A percentile compares a stretch with the other conserved stretches of the same genome.
phyloP scores from a whole-genome alignment of 1,140 invertebrate genomes.

The Chironomus tepperi region DNA sequence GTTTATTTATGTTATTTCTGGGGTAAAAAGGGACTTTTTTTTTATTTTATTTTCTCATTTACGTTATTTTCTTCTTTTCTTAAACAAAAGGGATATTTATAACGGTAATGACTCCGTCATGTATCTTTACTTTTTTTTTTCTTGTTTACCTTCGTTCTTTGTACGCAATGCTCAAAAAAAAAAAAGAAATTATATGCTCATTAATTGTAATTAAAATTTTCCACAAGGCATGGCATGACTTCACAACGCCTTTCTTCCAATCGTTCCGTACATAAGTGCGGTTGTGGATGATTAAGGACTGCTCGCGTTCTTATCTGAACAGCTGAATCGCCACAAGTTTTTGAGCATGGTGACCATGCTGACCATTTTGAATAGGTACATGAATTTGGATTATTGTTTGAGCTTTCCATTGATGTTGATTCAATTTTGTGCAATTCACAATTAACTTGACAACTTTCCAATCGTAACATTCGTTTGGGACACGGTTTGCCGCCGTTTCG shows the following conservation, averaged over 20 bases:
- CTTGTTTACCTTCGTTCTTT: too few relatives aligned
- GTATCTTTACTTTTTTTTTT: too few relatives aligned
- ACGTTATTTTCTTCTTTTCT: too few relatives aligned
- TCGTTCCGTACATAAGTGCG: constrained; percentile 32
- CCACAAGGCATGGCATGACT: constrained; percentile 30
- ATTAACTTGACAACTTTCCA: constrained; percentile 36
- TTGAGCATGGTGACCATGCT: constrained; percentile 53
- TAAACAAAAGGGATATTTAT: too few relatives aligned
- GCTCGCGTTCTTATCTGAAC: constrained; percentile 43
- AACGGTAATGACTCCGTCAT: too few relatives aligned
- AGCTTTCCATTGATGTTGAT: constrained; percentile 32
- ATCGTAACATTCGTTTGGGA: constrained; percentile 46
- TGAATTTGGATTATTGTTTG: too few relatives aligned
- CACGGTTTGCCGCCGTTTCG: constrained; percentile 60
- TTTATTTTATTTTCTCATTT: too few relatives aligned
- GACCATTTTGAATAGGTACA: constrained; percentile 55
- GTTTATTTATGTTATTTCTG: too few relatives aligned
- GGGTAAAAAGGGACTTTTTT: too few relatives aligned
- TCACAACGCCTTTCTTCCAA: constrained; percentile 35
- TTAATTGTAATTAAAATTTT: not conserved
- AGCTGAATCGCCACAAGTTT: constrained; percentile 47
- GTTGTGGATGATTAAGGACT: constrained; percentile 34
- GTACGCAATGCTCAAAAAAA: not conserved
- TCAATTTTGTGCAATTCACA: constrained; percentile 32
- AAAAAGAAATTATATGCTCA: constrained; percentile 5